Base-by-base conservation (phyloP, 1,140 invertebrate species). In the Tetramorium alpestre region DNA sequence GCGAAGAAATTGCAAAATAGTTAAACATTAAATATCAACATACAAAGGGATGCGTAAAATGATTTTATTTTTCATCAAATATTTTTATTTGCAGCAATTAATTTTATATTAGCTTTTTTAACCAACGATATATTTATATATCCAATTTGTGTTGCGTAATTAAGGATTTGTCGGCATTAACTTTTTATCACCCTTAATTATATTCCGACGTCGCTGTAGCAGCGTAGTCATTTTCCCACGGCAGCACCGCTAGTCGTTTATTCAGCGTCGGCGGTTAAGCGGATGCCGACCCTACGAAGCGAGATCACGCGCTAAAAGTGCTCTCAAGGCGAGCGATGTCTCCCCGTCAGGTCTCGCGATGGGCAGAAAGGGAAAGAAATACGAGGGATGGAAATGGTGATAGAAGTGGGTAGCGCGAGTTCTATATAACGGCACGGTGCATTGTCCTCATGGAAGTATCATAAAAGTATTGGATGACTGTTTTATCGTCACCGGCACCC, bases 401-500 rank as follows among this genome's bases (percentile, higher is more conserved):
- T 60, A 70, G 41, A 58, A 82, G 80, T 82, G 25, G 60, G 75
- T 58, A 72, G 78, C 78, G 78, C 78, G 18, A 51, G 67, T 69
- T 69, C 65, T 69, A 49, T 69, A 44, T 60, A 82, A 58, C 67
- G 51, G 72, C 70, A 44, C 44, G 25, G 47, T 33, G 62, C 73
- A 33, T 18, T 75, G 49, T 81, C 47, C 77, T 54, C 25, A 38
- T 13, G 33, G 58, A 82, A 70, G 86, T 88, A 81, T 88, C 88
- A 90, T 91, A 90, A 91, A 91, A 86, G 88, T 90, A 91, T 91
- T 78, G 89, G 86, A 60, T 88, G 86, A 88, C 88, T 86, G 86
- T 91, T 91, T 91, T 90, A 91, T 90, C 89, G 89, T 88, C 54
- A 8, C 54, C 54, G 47, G 70, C 80, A 80, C 65, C 85, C 44